These are phyloP conservation scores for Caranx ignobilis DNA, from an alignment of 2,113 vertebrate genomes.

Conservation along the genomic window DNA sequence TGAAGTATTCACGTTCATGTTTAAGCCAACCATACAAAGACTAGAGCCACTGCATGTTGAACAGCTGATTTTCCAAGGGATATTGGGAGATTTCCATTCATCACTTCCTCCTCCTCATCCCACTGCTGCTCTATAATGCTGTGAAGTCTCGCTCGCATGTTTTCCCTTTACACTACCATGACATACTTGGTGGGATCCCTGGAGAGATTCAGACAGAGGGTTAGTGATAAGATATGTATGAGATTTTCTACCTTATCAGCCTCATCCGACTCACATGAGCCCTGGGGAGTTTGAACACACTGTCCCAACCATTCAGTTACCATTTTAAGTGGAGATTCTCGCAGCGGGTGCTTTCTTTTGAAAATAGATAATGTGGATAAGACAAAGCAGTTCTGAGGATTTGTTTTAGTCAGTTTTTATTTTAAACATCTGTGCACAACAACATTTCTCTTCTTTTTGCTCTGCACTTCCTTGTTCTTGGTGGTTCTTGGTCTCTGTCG, in stretches of 20 bases:
- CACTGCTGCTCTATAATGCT: slow-evolving; percentile 30
- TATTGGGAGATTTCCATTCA: slow-evolving; percentile 66
- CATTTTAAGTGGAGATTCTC: slow-evolving; percentile 57
- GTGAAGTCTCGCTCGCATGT: slow-evolving; percentile 50
- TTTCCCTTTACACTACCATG: slow-evolving; percentile 43
- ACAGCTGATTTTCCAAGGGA: slow-evolving; percentile 53
- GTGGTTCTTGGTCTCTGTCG: slow-evolving; percentile 6
- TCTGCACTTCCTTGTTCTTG: background rate
- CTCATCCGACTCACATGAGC: slow-evolving; percentile 57
- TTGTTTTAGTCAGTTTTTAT: slow-evolving; percentile 45
- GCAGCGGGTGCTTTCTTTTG: slow-evolving; percentile 36
- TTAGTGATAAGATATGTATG: slow-evolving; percentile 75
- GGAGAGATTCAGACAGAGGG: slow-evolving; percentile 54
- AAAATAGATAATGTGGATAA: slow-evolving; percentile 17
- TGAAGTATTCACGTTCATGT: slow-evolving; percentile 31
- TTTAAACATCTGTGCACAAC: slow-evolving; percentile 29
- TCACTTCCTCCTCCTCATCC: slow-evolving; percentile 39
- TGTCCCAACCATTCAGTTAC: slow-evolving; percentile 53
- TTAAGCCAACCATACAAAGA: slow-evolving; percentile 8
- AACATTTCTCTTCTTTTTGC: background rate
- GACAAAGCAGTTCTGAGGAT: slow-evolving; percentile 25
- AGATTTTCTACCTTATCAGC: slow-evolving; percentile 73
- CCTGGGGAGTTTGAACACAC: slow-evolving; percentile 51
- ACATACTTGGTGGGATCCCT: slow-evolving; percentile 57
- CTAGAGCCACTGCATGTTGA: slow-evolving; percentile 35